These are phyloP conservation scores for Cantharis lateralis DNA, from an alignment of 2,888 invertebrate species.

Conservation along the genomic window DNA sequence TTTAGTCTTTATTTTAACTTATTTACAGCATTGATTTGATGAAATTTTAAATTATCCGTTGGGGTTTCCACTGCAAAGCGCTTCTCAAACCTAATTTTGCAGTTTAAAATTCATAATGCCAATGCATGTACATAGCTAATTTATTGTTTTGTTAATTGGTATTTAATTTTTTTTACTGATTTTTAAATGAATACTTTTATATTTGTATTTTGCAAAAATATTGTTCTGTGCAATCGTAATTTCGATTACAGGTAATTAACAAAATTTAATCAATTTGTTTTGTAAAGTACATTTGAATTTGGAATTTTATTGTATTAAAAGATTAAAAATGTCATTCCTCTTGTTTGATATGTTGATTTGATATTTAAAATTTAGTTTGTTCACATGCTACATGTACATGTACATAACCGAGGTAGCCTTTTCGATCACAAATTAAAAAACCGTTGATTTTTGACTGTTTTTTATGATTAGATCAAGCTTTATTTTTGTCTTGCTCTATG, in stretches of 20 bases:
- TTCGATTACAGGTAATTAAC: neutral
- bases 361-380: neutral
- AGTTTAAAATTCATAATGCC: neutral
- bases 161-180: constrained; percentile 29
- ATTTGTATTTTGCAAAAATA: neutral
- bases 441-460: neutral
- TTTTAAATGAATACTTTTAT: constrained; percentile 1
- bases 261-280: neutral
- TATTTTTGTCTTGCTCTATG: neutral
- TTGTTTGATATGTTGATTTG: neutral
- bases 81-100: neutral
- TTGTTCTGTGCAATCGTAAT: neutral
- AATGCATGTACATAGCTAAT: constrained; percentile 34
- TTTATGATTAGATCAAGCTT: neutral
- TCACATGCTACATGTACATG: neutral
- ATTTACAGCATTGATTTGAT: neutral
- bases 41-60: neutral
- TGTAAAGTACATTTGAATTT: neutral
- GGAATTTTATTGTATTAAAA: neutral
- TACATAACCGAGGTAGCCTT: neutral
- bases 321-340: neutral
- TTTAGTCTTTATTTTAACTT: neutral
- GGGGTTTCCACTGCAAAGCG: constrained; percentile 5
- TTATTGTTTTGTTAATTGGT: constrained; percentile 32
- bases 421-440: neutral